Evolutionary conservation across 1,140 invertebrate species (phyloP).

Genomic region (Nasonia giraulti): DNA sequence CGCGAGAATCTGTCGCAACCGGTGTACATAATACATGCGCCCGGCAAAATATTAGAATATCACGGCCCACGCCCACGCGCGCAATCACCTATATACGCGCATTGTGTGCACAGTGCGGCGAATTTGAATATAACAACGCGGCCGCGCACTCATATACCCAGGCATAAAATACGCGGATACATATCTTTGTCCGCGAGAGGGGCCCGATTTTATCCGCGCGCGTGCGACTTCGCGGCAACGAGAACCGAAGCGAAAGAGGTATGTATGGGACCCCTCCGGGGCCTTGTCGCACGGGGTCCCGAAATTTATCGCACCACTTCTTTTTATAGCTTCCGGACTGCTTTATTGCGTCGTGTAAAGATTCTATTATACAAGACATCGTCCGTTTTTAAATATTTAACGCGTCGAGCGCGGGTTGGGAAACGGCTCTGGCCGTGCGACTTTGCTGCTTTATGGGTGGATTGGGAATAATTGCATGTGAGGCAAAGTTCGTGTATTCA

Average conservation of each 20-base stretch:
- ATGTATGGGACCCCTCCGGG: too few species aligned
- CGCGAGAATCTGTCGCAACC: slow-evolving; percentile 4
- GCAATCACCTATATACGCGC: background rate
- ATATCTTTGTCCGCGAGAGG: slow-evolving; percentile 60
- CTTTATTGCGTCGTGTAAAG: too few species aligned
- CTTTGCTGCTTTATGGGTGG: too few species aligned
- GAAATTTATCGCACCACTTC: slow-evolving; percentile 31
- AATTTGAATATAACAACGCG: slow-evolving; percentile 72
- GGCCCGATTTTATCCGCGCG: background rate
- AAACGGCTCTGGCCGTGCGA: too few species aligned
- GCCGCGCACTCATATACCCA: slow-evolving; percentile 59
- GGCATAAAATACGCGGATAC: slow-evolving; percentile 67
- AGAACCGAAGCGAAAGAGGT: background rate
- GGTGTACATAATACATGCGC: slow-evolving; percentile 51
- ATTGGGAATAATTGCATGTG: too few species aligned
- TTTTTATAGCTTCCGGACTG: background rate
- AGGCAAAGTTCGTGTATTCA: too few species aligned
- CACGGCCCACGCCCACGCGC: background rate
- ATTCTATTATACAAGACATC: too few species aligned
- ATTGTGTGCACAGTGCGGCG: background rate
- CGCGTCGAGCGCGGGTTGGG: too few species aligned
- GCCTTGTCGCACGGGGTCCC: background rate
- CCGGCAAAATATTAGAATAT: background rate
- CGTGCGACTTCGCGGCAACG: background rate
- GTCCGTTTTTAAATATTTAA: too few species aligned